Evolutionary conservation across 2,113 vertebrate species (phyloP).

Genomic region (Phycodurus eques): DNA sequence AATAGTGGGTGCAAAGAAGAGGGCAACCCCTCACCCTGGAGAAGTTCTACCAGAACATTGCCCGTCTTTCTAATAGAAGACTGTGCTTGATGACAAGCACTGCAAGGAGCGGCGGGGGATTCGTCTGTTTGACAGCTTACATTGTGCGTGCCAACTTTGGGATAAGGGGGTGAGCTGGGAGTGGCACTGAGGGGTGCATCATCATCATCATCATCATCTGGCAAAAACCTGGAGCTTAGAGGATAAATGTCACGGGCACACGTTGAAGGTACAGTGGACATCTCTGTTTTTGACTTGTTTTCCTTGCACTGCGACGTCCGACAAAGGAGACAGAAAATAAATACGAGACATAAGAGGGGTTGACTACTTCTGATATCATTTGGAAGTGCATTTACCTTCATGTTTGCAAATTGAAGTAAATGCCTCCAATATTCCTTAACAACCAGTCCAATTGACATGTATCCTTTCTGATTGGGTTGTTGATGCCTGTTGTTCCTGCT

Average conservation of each 20-base stretch:
- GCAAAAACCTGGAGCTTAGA: slow-evolving; percentile 30
- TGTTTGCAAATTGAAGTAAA: slow-evolving; percentile 71
- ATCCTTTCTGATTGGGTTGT: slow-evolving; percentile 29
- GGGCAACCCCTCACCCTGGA: slow-evolving; percentile 83
- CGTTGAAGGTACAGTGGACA: neutral
- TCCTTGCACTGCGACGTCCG: slow-evolving; percentile 32
- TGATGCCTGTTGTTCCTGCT: slow-evolving; percentile 38
- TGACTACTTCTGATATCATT: neutral
- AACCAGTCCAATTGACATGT: slow-evolving; percentile 83
- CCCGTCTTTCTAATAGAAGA: slow-evolving; percentile 73
- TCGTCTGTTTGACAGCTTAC: slow-evolving; percentile 69
- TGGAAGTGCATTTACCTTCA: slow-evolving; percentile 39
- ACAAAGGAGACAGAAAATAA: neutral
- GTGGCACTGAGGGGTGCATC: neutral
- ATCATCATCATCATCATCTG: slow-evolving; percentile 4
- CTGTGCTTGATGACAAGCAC: slow-evolving; percentile 74
- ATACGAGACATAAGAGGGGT: neutral
- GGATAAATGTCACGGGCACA: slow-evolving; percentile 17
- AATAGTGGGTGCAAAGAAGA: slow-evolving; percentile 80
- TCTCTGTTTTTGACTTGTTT: slow-evolving; percentile 23
- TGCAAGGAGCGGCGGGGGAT: slow-evolving; percentile 72
- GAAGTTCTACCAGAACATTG: slow-evolving; percentile 73
- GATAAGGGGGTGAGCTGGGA: neutral
- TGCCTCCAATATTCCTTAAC: slow-evolving; percentile 82
- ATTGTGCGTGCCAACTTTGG: slow-evolving; percentile 36